These are phyloP conservation scores for Cromileptes altivelis DNA, from an alignment of 2,113 vertebrate species.

Conservation along the genomic window DNA sequence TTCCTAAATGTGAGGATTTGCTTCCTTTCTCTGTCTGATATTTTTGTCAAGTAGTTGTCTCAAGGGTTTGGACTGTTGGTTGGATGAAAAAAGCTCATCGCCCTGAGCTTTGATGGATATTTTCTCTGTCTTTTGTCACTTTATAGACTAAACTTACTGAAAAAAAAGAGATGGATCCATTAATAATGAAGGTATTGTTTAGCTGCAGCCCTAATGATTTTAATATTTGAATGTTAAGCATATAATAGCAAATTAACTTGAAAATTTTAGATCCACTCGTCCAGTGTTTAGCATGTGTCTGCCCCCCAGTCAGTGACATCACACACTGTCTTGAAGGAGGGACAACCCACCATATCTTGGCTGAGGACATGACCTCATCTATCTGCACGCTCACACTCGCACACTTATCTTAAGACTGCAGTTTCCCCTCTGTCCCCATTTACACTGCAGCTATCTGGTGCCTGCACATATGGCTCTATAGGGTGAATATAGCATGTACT, in stretches of 20 bases:
- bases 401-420: slow-evolving; percentile 36
- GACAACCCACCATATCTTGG: not conserved
- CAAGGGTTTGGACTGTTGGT: too few species aligned
- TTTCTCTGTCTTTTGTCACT: too few species aligned
- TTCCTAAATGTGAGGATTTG: too few species aligned
- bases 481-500: not conserved
- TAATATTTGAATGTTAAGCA: not conserved
- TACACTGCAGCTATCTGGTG: not conserved
- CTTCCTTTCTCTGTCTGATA: too few species aligned
- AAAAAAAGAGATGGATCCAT: not conserved
- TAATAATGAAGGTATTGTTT: not conserved
- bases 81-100: too few species aligned
- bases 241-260: not conserved
- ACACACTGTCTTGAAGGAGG: slow-evolving; percentile 8
- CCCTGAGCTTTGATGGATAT: too few species aligned
- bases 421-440: not conserved
- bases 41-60: too few species aligned
- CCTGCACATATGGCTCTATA: not conserved
- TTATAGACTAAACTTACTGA: not conserved
- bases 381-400: not conserved
- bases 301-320: not conserved
- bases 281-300: too few species aligned
- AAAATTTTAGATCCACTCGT: too few species aligned
- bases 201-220: not conserved
- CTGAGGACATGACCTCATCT: slow-evolving; percentile 35